Base-by-base conservation (phyloP, 2,888 invertebrate species). In the Tetrapedia diversipes region DNA sequence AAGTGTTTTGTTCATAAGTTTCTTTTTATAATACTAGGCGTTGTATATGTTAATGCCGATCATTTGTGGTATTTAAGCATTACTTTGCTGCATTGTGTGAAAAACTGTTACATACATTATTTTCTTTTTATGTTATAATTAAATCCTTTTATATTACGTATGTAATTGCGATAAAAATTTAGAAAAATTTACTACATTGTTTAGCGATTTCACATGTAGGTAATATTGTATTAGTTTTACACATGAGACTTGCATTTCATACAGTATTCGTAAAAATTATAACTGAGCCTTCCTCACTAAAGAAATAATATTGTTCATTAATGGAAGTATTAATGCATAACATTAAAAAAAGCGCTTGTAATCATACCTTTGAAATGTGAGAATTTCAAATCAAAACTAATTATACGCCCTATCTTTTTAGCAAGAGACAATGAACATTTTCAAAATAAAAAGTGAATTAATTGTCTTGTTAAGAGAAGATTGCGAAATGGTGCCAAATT, bases 401-500 rank as follows among this genome's bases (percentile, higher is more conserved):
- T 65, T 57, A 41, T 66, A 53, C 37, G 68, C 41, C 47, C 32
- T 63, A 37, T 67, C 67, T 51, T 66, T 60, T 68, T 74, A 57
- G 57, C 27, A 54, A 47, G 16, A 47, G 27, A 65, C 56, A 65
- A 51, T 63, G 32, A 27, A 67, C 34, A 10, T 57, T 61, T 69
- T 61, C 56, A 22, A 68, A 56, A 54, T 56, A 65, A 34, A 63
- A 60, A 24, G 54, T 70, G 43, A 64, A 43, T 60, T 68, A 61
- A 41, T 45, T 67, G 19, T 45, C 54, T 10, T 61, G n/a, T n/a
- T n/a, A n/a, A 32, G 27, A 60, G 60, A 54, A 8, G 43, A 34
- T 60, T 68, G 29, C 54, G 75, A 68, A 75, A 65, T 49, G 85
- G 85, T 85, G 85, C 85, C 85, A 86, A 86, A 86, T 83, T 86